A percentile compares a stretch with the other conserved stretches of the same genome.
These are phyloP conservation scores for Paradoxurus hermaphroditus DNA, from an alignment of 2,113 vertebrate genomes.

Conservation along the genomic window DNA sequence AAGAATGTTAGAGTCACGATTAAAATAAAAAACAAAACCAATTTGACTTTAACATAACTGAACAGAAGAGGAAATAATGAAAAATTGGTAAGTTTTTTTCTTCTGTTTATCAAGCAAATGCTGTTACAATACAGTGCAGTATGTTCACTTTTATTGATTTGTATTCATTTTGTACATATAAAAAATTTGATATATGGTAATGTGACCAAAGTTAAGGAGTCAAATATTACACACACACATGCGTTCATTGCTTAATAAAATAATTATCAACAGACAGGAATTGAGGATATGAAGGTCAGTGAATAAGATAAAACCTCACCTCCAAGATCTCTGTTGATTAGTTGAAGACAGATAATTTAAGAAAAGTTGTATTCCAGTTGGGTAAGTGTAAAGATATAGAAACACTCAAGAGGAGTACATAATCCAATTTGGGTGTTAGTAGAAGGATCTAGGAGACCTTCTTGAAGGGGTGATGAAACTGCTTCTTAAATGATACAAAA, in stretches of 20 bases:
- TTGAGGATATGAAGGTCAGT: neutral
- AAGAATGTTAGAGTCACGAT: neutral
- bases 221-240: neutral
- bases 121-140: neutral
- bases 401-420: neutral
- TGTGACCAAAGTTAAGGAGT: neutral
- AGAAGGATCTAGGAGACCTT: neutral
- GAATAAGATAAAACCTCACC: neutral
- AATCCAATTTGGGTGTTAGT: neutral
- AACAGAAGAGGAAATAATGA: neutral
- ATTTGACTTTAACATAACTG: neutral
- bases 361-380: neutral
- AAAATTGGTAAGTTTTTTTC: neutral
- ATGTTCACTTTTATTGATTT: neutral
- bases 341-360: neutral
- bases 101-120: neutral
- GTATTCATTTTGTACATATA: neutral
- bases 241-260: neutral
- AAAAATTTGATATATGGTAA: neutral
- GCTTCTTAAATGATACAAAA: neutral
- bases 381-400: neutral
- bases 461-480: neutral
- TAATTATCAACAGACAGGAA: neutral
- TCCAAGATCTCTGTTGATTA: constrained; percentile 5
- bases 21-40: neutral